Evolutionary conservation across 1,140 invertebrate genomes (phyloP), one percentile per base, ranked within the genome.

Genomic region (Euura saliciscinereae): DNA sequence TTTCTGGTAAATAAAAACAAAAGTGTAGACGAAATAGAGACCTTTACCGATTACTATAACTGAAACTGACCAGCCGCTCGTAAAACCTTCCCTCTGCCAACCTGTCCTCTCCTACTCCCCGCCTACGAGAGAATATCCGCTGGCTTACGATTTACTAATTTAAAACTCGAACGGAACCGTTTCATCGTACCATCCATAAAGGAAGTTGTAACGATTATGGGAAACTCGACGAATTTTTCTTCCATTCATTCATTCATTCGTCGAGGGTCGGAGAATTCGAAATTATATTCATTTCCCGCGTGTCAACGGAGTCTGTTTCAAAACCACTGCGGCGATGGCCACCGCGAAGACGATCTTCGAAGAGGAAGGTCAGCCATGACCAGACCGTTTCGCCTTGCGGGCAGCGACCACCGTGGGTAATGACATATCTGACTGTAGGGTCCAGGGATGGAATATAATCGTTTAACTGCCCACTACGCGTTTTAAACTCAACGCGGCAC

Each of bases 401-500:
- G 3, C 51, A 59, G 6, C 28, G 28, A 28, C 28, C 28, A 28
- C 28, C 28, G 28, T 28, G 28, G 11, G 66, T 67, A 67, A 67
- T 67, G 28, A 67, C 66, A 43, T 43, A 43, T 69, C 68, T 2
- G 68, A 45, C 68, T 44, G 4, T 13, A 13, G 44, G 28, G 28
- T 28, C 28, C 28, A 28, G 28, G 28, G 28, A 10, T 42, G 68
- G 44, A 43, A 44, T 42, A 44, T 69, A 69, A 69, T 69, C 68
- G 68, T 69, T 69, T 69, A 69, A 69, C 68, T 46, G 43, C 3
- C 42, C 68, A 13, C 68, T 42, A 10, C 11, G 68, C 43, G 11
- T 44, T 46, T 46, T 43, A 69, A 69, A 28, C 4, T 59, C 68
- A 28, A 11, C 44, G 68, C 42, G n/a, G 8, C 68, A 6, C 7